Base-by-base conservation (phyloP, 2,888 invertebrate genomes). In the Rhingia campestris region DNA sequence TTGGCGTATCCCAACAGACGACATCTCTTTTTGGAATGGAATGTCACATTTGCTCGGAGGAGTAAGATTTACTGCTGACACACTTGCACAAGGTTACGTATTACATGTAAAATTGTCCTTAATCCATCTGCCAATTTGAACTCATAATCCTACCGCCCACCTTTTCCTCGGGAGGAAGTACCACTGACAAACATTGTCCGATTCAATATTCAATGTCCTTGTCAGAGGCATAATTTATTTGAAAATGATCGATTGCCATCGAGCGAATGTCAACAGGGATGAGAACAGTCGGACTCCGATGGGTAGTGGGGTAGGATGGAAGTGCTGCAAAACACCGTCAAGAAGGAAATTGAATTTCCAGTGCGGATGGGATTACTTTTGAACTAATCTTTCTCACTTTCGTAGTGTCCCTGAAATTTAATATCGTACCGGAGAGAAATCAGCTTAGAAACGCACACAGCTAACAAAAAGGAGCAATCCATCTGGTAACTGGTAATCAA, bases 171-270 rank as follows among this genome's bases (percentile, higher is more conserved):
- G 2, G 45, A 32, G 32, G 49, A 45, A 6, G 53, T 54, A 69
- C 56, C 56, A 58, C 37, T 47, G 47, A 39, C 45, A 61, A 72
- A 61, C 72, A 53, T 51, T 72, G 72, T 53, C 61, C 61, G 59
- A 61, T 72, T 61, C 51, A 59, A 72, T 72, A 53, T 72, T 72
- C 59, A 72, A 59, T 72, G 72, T 43, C 72, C 59, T 72, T 72
- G 72, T 72, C 59, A 72, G 9, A 61, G 61, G 51, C 72, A 72
- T 72, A 72, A 70, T 61, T 72, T 61, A 72, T 72, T 59, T 72
- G 72, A 72, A 72, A 61, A 61, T 72, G 72, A 72, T 72, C 72
- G 61, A 72, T 61, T 59, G 49, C 59, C 61, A 61, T 72, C 41
- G 61, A 43, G 33, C 59, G 33, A 59, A 59, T 51, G 70, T 69